phyloP scores from a whole-genome alignment of 2,797 vertebrate species.

The Alcedo atthis region DNA sequence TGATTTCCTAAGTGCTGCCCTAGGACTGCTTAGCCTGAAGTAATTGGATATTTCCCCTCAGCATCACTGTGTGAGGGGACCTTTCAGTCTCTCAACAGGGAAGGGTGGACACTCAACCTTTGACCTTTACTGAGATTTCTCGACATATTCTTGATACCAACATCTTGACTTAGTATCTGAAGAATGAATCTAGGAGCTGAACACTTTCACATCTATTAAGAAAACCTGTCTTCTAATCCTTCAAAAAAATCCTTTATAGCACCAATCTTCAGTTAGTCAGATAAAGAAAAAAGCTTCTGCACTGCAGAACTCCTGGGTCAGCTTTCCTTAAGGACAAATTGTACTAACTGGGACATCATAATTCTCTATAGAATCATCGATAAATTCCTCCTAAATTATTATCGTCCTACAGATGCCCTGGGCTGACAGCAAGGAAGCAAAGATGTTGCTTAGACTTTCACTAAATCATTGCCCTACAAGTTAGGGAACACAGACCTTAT shows the following conservation, averaged over 20 bases:
- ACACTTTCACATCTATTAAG: background rate
- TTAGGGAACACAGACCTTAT: accelerated
- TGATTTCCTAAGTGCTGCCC: background rate
- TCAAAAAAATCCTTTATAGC: background rate
- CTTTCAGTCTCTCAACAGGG: background rate
- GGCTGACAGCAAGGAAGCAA: background rate
- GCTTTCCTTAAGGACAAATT: conserved; percentile 7
- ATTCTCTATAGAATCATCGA: background rate
- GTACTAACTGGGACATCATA: background rate
- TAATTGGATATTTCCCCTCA: background rate
- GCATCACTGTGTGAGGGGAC: background rate
- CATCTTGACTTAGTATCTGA: background rate
- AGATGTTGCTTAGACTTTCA: background rate
- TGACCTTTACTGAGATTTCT: background rate
- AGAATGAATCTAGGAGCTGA: background rate
- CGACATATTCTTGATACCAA: background rate
- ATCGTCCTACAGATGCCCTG: background rate
- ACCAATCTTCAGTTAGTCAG: background rate
- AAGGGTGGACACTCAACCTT: background rate
- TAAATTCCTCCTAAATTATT: background rate
- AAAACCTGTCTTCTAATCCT: background rate
- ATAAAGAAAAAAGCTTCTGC: background rate
- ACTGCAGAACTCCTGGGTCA: background rate
- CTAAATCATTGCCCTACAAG: background rate
- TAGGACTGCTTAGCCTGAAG: background rate